phyloP scores from a whole-genome alignment of 1,140 invertebrate species.

The Tetraneura akinire region DNA sequence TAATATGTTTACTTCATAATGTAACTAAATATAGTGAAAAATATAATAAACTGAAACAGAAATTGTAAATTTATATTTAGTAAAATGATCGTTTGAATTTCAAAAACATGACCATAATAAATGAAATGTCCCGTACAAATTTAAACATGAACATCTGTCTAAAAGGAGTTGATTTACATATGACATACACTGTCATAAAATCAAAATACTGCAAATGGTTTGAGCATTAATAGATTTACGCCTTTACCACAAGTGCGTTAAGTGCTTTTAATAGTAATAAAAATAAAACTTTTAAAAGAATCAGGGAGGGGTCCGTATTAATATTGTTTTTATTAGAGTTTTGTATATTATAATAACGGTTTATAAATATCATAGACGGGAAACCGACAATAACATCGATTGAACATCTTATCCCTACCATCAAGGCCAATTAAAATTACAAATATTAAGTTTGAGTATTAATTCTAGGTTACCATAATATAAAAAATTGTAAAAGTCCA shows the following conservation, averaged over 20 bases:
- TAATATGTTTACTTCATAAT: too few species aligned
- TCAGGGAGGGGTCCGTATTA: not conserved
- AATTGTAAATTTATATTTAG: not conserved
- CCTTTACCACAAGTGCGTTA: conserved; percentile 26
- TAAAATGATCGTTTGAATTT: not conserved
- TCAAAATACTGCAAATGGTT: not conserved
- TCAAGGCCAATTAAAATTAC: too few species aligned
- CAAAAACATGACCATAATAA: not conserved
- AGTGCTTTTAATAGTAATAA: conserved; percentile 2
- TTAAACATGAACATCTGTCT: not conserved
- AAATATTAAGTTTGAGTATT: too few species aligned
- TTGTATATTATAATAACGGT: conserved; percentile 25
- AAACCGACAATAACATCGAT: conserved; percentile 28
- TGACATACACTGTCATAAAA: not conserved
- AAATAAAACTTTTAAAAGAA: not conserved
- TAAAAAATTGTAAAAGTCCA: too few species aligned
- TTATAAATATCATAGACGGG: not conserved
- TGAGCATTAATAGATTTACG: conserved; percentile 15
- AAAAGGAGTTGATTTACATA: conserved; percentile 5
- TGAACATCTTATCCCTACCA: not conserved
- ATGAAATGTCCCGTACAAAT: not conserved
- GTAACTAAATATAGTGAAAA: too few species aligned
- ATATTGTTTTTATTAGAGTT: conserved; percentile 35
- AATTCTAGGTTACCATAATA: too few species aligned
- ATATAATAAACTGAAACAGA: too few species aligned